Conservation (phyloP, 30 jellyfish, hydroid and myxozoan genomes). For the Sanderia malayensis region DNA sequence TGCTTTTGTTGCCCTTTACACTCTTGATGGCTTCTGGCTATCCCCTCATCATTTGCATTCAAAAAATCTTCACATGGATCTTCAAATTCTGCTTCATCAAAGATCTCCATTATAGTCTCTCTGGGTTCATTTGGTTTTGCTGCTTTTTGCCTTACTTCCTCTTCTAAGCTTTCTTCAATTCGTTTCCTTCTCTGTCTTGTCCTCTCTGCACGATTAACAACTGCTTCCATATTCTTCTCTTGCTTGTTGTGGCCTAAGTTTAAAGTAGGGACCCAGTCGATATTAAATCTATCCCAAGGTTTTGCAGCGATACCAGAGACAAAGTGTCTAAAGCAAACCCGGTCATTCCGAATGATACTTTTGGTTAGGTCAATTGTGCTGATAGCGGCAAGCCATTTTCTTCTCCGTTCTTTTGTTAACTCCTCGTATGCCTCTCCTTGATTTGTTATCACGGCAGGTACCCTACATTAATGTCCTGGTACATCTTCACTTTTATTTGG, state of each 20-base stretch:
- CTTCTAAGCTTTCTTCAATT: not conserved
- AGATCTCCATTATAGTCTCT: not conserved
- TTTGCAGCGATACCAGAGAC: conserved; percentile 2
- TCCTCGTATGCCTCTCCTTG: conserved; percentile 3
- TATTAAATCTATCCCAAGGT: not conserved
- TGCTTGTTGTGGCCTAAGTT: conserved; percentile 1
- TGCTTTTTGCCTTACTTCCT: not conserved
- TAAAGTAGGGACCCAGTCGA: conserved; percentile 2
- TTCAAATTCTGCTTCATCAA: not conserved
- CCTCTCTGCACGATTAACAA: not conserved
- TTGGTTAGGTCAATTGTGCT: conserved; percentile 7
- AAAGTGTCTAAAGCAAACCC: conserved; percentile 2
- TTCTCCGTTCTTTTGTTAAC: not conserved
- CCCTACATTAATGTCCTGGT: not conserved
- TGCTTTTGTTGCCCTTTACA: not conserved
- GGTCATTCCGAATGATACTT: not conserved
- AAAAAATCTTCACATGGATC: not conserved
- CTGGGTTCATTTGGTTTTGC: not conserved
- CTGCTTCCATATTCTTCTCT: not conserved
- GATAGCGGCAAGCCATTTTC: conserved; percentile 4
- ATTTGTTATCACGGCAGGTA: not conserved
- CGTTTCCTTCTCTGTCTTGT: not conserved
- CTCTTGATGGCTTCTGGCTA: not conserved
- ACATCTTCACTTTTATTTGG: not conserved
- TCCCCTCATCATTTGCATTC: not conserved